Evolutionary conservation across 2,113 vertebrate genomes (phyloP).

Genomic region (Taxidea taxus): DNA sequence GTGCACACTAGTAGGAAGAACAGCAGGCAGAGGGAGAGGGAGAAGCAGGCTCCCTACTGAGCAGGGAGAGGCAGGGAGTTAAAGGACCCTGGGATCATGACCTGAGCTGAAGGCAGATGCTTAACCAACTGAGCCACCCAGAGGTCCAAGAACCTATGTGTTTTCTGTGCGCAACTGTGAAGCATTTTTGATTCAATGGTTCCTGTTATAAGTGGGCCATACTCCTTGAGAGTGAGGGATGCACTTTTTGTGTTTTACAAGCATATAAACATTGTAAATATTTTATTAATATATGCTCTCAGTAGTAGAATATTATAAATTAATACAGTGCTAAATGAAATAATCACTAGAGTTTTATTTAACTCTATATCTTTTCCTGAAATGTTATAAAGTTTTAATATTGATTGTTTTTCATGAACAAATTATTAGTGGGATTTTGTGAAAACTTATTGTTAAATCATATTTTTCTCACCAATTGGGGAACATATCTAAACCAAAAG

Average conservation of each 20-base stretch:
- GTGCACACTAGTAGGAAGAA: not conserved
- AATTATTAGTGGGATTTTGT: not conserved
- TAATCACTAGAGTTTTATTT: not conserved
- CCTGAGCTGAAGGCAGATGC: not conserved
- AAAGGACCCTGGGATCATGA: not conserved
- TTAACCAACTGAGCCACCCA: not conserved
- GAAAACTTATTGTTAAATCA: not conserved
- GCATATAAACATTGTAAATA: not conserved
- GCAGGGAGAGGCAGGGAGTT: not conserved
- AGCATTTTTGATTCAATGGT: not conserved
- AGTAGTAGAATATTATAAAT: conserved; percentile 5
- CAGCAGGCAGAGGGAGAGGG: not conserved
- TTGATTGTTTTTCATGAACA: not conserved
- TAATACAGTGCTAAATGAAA: not conserved
- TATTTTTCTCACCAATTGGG: not conserved
- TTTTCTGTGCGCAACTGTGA: not conserved
- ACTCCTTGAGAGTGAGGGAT: not conserved
- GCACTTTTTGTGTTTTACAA: not conserved
- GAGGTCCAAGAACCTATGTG: not conserved
- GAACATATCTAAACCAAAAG: not conserved
- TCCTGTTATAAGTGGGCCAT: not conserved
- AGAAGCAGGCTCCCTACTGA: not conserved
- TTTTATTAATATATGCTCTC: not conserved
- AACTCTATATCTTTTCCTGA: not conserved
- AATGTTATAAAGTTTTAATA: not conserved